Base-by-base conservation (phyloP, 2,113 vertebrate species). In the Coreoperca whiteheadi region DNA sequence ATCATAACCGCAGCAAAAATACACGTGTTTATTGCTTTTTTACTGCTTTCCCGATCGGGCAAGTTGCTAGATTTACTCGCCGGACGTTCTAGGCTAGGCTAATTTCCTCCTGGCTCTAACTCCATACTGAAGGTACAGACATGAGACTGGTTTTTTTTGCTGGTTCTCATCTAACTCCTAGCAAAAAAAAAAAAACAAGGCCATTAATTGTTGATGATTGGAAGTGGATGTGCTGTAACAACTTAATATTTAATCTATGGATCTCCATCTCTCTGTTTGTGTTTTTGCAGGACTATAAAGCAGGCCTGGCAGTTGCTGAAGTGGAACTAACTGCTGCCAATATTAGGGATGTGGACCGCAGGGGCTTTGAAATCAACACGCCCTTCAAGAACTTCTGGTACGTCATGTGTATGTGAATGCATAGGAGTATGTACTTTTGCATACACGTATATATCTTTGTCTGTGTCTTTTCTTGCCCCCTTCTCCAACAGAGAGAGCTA, bases 381-480 rank as follows among this genome's bases (percentile, higher is more conserved):
- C 98, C 98, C 56, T 99, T 98, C 78, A 97, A 95, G 91, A 98
- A 95, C 88, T 99, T 99, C 92, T 98, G 97, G 98, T 99, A 92
- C 93, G 96, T 94, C 77, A 16, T 46, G 28, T 70, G 51, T 79
- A 14, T 57, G 18, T 77, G 59, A 25, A 57, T 32, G 63, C 63
- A 50, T 74, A 21, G 1, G n/a, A 30, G 56, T 16, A 0, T 46
- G 50, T 48, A 51, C 30, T 20, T 76, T 68, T 59, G 9, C 15
- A 41, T 57, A 39, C 39, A 51, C 5, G 0, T 37, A 14, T 37
- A 14, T n/a, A 50, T n/a, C 0, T 34, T 28, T n/a, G 21, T 56
- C 23, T 23, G 34, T 23, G 8, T 46, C 43, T 46, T 46, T 2
- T 21, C 5, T 15, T 37, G 11, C 8, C 37, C 6, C 0, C 2